Evolutionary conservation across 2,113 vertebrate species (phyloP).

Genomic region (Pagrus major): DNA sequence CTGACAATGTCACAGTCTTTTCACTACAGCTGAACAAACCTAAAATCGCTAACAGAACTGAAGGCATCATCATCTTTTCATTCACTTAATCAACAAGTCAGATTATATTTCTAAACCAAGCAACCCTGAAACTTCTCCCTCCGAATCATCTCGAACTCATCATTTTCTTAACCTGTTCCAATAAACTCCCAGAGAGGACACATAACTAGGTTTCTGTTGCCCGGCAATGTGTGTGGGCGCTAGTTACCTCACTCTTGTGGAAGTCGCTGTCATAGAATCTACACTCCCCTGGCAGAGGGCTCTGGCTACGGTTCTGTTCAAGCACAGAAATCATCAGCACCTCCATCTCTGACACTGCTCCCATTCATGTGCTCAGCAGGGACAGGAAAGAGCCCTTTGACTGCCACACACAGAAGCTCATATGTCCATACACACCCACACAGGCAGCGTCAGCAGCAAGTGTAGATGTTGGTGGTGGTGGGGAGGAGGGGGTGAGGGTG

Average conservation of each 20-base stretch:
- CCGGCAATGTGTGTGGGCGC: constrained; percentile 43
- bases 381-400: constrained; percentile 70
- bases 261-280: constrained; percentile 80
- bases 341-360: constrained; percentile 78
- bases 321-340: constrained; percentile 83
- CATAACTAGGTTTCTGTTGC: constrained; percentile 41
- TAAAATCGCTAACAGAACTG: background rate
- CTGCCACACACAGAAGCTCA: constrained; percentile 69
- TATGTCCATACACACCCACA: constrained; percentile 76
- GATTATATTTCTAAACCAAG: background rate
- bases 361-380: constrained; percentile 78
- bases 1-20: background rate
- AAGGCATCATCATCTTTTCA: background rate
- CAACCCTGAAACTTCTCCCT: background rate
- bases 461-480: constrained; percentile 35
- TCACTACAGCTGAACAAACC: background rate
- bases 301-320: constrained; percentile 75
- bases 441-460: constrained; percentile 71
- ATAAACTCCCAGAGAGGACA: constrained; percentile 3
- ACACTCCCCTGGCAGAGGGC: constrained; percentile 77
- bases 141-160: background rate
- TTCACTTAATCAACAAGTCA: constrained; percentile 16
- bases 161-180: background rate
- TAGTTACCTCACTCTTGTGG: constrained; percentile 84
- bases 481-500: constrained; percentile 22